These are phyloP conservation scores for Apantesis nais DNA, from an alignment of 2,888 invertebrate species.

Conservation along the genomic window DNA sequence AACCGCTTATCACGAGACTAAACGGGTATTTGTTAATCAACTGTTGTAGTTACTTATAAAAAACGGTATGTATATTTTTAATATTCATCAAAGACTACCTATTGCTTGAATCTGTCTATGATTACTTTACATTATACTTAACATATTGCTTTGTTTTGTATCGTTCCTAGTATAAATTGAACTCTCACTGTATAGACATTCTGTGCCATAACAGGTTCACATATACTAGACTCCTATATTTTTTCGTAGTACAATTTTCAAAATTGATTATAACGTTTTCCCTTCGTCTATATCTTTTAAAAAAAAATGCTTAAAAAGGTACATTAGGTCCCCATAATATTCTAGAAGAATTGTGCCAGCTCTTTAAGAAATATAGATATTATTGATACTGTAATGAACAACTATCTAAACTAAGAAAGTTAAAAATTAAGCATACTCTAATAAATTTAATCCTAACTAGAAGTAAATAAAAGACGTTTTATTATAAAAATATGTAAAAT, in stretches of 20 bases:
- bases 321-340: no score
- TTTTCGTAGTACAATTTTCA: no score
- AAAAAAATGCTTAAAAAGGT: neutral
- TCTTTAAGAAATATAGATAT: no score
- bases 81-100: neutral
- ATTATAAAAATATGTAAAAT: slow-evolving; percentile 3
- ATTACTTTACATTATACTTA: no score
- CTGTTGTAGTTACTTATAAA: neutral
- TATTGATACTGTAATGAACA: neutral
- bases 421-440: neutral
- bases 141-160: no score
- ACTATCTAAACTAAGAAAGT: neutral
- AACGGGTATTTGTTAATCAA: neutral
- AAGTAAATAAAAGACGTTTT: neutral
- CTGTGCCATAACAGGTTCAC: neutral
- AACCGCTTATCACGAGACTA: neutral
- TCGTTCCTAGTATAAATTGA: no score
- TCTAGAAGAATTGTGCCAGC: no score
- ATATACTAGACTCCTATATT: neutral
- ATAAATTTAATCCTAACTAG: neutral
- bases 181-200: no score
- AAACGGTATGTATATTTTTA: neutral
- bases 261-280: no score
- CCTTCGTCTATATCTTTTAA: neutral
- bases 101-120: no score